A percentile compares a stretch with the other conserved stretches of the same genome.
Evolutionary conservation across 2,888 invertebrate genomes (phyloP).

Genomic region (Andrena bucephala): DNA sequence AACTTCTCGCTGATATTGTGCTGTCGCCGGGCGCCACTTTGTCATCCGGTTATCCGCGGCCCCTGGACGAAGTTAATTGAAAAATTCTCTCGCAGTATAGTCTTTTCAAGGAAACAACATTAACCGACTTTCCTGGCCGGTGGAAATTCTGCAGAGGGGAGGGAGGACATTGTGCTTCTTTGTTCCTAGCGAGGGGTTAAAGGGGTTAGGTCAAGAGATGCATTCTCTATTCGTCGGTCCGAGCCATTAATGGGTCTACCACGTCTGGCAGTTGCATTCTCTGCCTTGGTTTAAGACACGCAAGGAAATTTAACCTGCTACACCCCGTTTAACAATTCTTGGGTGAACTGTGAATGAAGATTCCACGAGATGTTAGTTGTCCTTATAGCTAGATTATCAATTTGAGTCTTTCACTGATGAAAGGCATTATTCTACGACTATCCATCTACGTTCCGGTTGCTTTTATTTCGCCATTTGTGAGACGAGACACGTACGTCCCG

Average conservation of each 20-base stretch:
- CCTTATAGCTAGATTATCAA: too few relatives aligned
- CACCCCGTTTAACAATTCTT: too few relatives aligned
- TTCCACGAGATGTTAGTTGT: too few relatives aligned
- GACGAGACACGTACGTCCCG: background rate
- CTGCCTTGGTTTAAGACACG: background rate
- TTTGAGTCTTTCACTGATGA: background rate
- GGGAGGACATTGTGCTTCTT: background rate
- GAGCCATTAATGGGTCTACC: constrained; percentile 1
- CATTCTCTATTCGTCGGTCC: background rate
- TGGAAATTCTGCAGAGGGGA: background rate
- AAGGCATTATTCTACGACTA: constrained; percentile 8
- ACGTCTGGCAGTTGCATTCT: background rate
- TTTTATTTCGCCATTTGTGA: constrained; percentile 23
- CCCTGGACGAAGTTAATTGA: constrained; percentile 52
- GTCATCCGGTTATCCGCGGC: constrained; percentile 42
- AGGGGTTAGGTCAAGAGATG: constrained; percentile 21
- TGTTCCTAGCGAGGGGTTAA: constrained; percentile 7
- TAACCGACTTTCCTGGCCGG: constrained; percentile 24
- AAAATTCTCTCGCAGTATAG: constrained; percentile 52
- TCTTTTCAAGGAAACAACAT: constrained; percentile 43
- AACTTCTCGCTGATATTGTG: constrained; percentile 22
- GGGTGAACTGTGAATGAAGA: too few relatives aligned
- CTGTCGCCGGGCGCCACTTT: constrained; percentile 17
- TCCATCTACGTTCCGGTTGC: background rate
- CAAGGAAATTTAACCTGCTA: too few relatives aligned